Conservation (phyloP, 1,140 invertebrate species). For the Aphaenogaster rudis region DNA sequence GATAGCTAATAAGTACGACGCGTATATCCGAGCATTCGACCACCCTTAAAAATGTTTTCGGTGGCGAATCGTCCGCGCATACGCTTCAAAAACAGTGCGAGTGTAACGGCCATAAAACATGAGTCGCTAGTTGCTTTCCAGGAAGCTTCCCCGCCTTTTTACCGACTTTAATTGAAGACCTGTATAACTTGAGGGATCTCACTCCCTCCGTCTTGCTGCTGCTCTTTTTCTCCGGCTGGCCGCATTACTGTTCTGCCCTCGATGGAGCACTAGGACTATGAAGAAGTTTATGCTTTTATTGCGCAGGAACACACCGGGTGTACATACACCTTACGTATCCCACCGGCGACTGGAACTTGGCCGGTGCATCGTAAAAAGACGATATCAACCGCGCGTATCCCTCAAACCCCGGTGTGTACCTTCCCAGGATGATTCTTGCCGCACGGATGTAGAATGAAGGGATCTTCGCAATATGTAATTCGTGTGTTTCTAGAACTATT, state of each 20-base stretch:
- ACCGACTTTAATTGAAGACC: slow-evolving; percentile 82
- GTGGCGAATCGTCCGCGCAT: slow-evolving; percentile 23
- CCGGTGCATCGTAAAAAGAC: slow-evolving; percentile 66
- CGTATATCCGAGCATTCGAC: background rate
- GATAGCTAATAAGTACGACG: slow-evolving; percentile 11
- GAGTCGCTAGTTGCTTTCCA: slow-evolving; percentile 72
- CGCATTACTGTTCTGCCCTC: slow-evolving; percentile 62
- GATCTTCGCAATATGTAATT: background rate
- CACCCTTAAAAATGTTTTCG: slow-evolving; percentile 12
- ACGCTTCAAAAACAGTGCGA: slow-evolving; percentile 64
- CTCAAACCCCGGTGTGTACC: slow-evolving; percentile 32
- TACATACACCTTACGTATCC: background rate
- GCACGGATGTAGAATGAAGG: slow-evolving; percentile 4
- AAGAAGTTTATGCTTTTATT: slow-evolving; percentile 84
- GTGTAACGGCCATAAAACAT: slow-evolving; percentile 63
- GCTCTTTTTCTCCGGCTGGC: slow-evolving; percentile 67
- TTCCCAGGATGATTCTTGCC: slow-evolving; percentile 43
- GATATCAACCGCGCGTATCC: slow-evolving; percentile 65
- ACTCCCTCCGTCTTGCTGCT: slow-evolving; percentile 69
- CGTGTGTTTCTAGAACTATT: background rate
- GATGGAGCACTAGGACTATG: slow-evolving; percentile 75
- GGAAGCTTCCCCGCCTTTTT: slow-evolving; percentile 75
- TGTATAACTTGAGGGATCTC: slow-evolving; percentile 79
- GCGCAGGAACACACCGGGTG: slow-evolving; percentile 69
- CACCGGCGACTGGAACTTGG: background rate